Evolutionary conservation across 2,888 invertebrate species (phyloP), one percentile per base, ranked within the genome.

Genomic region (Scaptomyza cyrtandrae): DNA sequence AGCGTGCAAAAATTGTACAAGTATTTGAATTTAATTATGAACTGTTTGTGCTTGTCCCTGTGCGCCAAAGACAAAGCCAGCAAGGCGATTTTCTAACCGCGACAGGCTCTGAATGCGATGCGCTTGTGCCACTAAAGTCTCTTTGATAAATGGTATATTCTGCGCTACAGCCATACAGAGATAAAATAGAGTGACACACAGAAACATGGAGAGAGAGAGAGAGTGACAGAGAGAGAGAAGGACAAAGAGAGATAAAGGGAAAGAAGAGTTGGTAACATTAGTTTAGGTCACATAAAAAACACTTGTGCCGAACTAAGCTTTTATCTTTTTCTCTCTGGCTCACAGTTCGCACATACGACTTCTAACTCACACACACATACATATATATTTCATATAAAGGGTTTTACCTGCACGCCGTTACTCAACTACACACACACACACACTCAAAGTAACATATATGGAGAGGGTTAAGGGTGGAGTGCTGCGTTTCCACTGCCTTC

Each of bases 1-100:
- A 88, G 88, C 78, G 88, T 76, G 76, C 58, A 66, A 77, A 80
- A 85, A 78, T 78, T 72, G 74, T 77, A 75, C 80, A 79, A 85
- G 85, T 80, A 86, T 85, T 85, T 85, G 83, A 86, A 85, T 85
- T 85, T 85, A 85, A 85, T 85, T 85, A 85, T 86, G 80, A 85
- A 80, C 83, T 80, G 60, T 41, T 16, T 41, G 41, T 16, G 16
- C 16, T n/a, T n/a, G n/a, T 37, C 75, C 78, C 69, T 58, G 63
- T 41, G 39, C 63, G 39, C 41, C 44, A 46, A 24, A 75, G 78
- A 84, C 85, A 84, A 86, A 76, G 66, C 70, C 49, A 55, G 56
- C 27, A 53, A 31, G 61, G 50, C 39, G 55, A 69, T 48, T 41
- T 41, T 49, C 50, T 27, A 52, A 43, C 35, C 24, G 43, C 61